These are phyloP conservation scores for Drosophila hamatofila DNA, from an alignment of 2,888 invertebrate genomes.

Conservation along the genomic window DNA sequence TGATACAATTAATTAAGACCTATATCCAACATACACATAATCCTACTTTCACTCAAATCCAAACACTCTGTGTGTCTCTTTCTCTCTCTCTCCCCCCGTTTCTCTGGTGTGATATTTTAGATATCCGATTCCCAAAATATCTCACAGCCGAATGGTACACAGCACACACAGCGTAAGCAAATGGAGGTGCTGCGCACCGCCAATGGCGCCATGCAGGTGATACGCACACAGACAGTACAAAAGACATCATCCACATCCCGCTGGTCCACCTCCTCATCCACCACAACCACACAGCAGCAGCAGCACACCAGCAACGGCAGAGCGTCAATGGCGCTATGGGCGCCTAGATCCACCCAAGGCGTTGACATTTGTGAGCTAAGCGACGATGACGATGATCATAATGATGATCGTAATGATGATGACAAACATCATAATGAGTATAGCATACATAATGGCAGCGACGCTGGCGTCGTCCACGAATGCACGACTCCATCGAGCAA, in stretches of 20 bases:
- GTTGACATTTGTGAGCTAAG: slow-evolving; percentile 78
- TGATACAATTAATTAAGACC: slow-evolving; percentile 45
- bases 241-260: slow-evolving; percentile 85
- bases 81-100: slow-evolving; percentile 17
- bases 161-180: slow-evolving; percentile 85
- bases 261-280: slow-evolving; percentile 78
- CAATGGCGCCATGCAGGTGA: slow-evolving; percentile 88
- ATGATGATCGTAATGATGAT: slow-evolving; percentile 40
- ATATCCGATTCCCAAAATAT: slow-evolving; percentile 86
- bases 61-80: slow-evolving; percentile 51
- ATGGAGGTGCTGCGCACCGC: slow-evolving; percentile 91
- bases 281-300: slow-evolving; percentile 53
- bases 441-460: slow-evolving; percentile 57
- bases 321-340: slow-evolving; percentile 36
- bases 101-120: slow-evolving; percentile 68
- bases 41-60: slow-evolving; percentile 67
- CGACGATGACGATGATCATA: slow-evolving; percentile 43
- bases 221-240: slow-evolving; percentile 87
- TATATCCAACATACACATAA: slow-evolving; percentile 39
- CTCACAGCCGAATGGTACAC: slow-evolving; percentile 85
- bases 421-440: slow-evolving; percentile 27
- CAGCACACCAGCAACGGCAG: slow-evolving; percentile 21
- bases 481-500: slow-evolving; percentile 43
- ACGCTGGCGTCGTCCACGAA: slow-evolving; percentile 60
- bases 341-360: slow-evolving; percentile 44